Conservation (phyloP, 92 coral and sea anemone genomes). For the Parazoanthus swiftii region DNA sequence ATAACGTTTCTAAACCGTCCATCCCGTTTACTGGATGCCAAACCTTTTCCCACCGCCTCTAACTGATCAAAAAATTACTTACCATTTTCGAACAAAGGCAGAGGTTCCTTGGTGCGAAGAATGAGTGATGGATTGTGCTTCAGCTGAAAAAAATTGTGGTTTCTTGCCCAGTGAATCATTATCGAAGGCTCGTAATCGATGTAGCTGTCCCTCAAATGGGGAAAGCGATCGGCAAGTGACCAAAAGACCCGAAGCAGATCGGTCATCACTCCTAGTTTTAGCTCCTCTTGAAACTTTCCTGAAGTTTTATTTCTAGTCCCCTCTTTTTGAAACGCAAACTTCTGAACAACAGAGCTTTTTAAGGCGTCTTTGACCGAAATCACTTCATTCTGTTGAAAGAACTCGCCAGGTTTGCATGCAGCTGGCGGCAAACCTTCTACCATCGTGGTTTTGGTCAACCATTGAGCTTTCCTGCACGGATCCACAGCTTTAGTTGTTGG, state of each 20-base stretch:
- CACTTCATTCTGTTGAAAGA: slow-evolving; percentile 49
- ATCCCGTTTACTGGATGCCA: no score
- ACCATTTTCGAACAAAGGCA: slow-evolving; percentile 77
- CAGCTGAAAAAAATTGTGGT: slow-evolving; percentile 86
- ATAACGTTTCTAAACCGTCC: no score
- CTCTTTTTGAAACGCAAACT: slow-evolving; percentile 80
- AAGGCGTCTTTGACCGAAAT: slow-evolving; percentile 53
- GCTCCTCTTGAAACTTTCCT: slow-evolving; percentile 67
- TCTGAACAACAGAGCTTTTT: slow-evolving; percentile 64
- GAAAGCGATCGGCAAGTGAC: slow-evolving; percentile 60
- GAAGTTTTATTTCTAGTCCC: slow-evolving; percentile 57
- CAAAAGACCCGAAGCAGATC: slow-evolving; percentile 76
- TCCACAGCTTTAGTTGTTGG: slow-evolving; percentile 79
- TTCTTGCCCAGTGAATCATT: slow-evolving; percentile 90
- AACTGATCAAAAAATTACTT: background rate
- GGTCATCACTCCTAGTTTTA: slow-evolving; percentile 68
- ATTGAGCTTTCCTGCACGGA: slow-evolving; percentile 75
- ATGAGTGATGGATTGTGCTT: slow-evolving; percentile 69
- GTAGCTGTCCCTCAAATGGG: slow-evolving; percentile 67
- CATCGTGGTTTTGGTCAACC: slow-evolving; percentile 87
- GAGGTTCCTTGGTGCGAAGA: slow-evolving; percentile 58
- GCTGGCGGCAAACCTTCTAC: slow-evolving; percentile 70
- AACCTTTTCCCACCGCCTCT: no score
- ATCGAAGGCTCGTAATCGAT: slow-evolving; percentile 81
- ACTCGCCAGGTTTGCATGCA: slow-evolving; percentile 9